A percentile compares a stretch with the other conserved stretches of the same genome.
Evolutionary conservation across 2,888 invertebrate genomes (phyloP).

Genomic region (Notocelia uddmanniana): DNA sequence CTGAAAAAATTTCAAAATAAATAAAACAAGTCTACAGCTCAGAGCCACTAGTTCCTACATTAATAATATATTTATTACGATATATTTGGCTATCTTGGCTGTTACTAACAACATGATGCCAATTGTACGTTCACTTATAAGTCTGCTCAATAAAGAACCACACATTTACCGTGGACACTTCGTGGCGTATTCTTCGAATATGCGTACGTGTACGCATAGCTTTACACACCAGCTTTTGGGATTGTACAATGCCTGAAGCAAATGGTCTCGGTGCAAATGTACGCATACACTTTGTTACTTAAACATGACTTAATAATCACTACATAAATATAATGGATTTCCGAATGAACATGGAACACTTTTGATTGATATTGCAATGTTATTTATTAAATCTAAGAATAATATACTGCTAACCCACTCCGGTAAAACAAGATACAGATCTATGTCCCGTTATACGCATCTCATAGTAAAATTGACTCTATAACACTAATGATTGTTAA

Average conservation of each 20-base stretch:
- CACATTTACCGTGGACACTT: neutral
- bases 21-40: too few relatives aligned
- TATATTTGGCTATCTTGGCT: too few relatives aligned
- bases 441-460: neutral
- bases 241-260: constrained; percentile 27
- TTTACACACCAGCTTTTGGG: constrained; percentile 21
- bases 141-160: neutral
- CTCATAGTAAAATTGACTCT: too few relatives aligned
- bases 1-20: too few relatives aligned
- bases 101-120: too few relatives aligned
- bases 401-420: neutral
- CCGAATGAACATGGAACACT: neutral
- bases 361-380: neutral
- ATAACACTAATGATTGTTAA: too few relatives aligned
- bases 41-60: too few relatives aligned
- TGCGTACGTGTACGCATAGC: neutral
- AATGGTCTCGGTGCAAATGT: constrained; percentile 8
- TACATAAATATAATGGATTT: neutral
- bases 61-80: too few relatives aligned
- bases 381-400: neutral
- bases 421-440: neutral
- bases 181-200: neutral
- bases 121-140: neutral
- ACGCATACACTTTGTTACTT: neutral
- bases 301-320: neutral